phyloP scores from a whole-genome alignment of 1,140 invertebrate genomes.

The Acromyrmex echinatior region DNA sequence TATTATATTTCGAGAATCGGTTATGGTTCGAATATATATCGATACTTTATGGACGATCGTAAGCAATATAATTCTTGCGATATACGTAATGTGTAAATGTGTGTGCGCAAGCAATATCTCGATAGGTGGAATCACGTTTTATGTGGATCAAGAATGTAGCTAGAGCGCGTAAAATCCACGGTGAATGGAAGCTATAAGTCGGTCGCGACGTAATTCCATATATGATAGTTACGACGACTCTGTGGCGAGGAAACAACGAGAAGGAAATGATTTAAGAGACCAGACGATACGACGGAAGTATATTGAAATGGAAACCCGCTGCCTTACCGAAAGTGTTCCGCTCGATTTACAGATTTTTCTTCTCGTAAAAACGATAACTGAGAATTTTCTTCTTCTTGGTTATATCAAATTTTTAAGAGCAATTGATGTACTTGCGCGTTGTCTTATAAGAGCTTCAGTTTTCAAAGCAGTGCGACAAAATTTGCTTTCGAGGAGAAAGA shows the following conservation, averaged over 20 bases:
- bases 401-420: slow-evolving; percentile 13
- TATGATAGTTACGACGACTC: slow-evolving; percentile 43
- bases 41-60: slow-evolving; percentile 30
- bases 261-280: slow-evolving; percentile 47
- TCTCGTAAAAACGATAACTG: background rate
- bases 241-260: slow-evolving; percentile 24
- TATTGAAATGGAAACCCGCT: slow-evolving; percentile 28
- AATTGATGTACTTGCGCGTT: background rate
- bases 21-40: slow-evolving; percentile 10
- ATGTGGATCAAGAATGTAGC: slow-evolving; percentile 48
- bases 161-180: slow-evolving; percentile 30
- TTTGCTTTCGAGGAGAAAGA: background rate
- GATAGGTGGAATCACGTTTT: slow-evolving; percentile 40
- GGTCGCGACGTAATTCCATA: slow-evolving; percentile 37
- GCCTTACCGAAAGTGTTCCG: background rate
- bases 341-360: slow-evolving; percentile 2
- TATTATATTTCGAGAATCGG: slow-evolving; percentile 16
- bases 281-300: slow-evolving; percentile 10
- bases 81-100: slow-evolving; percentile 2
- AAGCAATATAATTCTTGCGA: slow-evolving; percentile 32
- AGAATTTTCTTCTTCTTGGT: background rate
- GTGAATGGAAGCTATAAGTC: slow-evolving; percentile 37
- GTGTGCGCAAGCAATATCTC: slow-evolving; percentile 32
- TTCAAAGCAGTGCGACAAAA: slow-evolving; percentile 3
- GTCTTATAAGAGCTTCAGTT: background rate